Conservation (phyloP, 2,888 invertebrate genomes). For the Ormia ochracea region DNA sequence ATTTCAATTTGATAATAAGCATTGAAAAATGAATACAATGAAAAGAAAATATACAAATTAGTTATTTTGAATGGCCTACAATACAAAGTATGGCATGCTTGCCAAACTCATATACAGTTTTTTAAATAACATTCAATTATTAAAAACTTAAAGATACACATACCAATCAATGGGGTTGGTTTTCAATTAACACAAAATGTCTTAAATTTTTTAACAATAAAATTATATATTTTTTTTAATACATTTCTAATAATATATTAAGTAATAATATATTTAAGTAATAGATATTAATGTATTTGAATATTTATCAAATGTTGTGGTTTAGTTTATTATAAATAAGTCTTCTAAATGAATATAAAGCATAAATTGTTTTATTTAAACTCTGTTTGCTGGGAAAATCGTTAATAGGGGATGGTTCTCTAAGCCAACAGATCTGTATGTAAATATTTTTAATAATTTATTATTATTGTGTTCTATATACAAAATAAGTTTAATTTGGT, state of each 20-base stretch:
- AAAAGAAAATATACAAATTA: conserved; percentile 23
- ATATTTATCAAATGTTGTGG: conserved; percentile 32
- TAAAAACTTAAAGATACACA: background rate
- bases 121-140: background rate
- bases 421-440: background rate
- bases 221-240: conserved; percentile 1
- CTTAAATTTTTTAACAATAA: background rate
- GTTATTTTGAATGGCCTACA: conserved; percentile 21
- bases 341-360: conserved; percentile 19
- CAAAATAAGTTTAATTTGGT: background rate
- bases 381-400: background rate
- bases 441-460: background rate
- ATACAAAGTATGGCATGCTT: conserved; percentile 16
- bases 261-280: background rate
- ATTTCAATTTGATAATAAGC: conserved; percentile 65
- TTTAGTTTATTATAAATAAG: conserved; percentile 19
- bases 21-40: conserved; percentile 56
- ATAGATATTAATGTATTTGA: background rate
- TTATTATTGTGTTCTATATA: conserved; percentile 8
- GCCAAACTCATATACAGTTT: background rate
- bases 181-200: background rate
- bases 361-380: conserved; percentile 19
- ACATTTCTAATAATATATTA: background rate
- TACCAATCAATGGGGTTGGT: background rate
- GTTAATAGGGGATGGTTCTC: background rate